A percentile compares a stretch with the other conserved stretches of the same genome.
Evolutionary conservation across 2,113 vertebrate species (phyloP).

Genomic region (Python bivittatus): DNA sequence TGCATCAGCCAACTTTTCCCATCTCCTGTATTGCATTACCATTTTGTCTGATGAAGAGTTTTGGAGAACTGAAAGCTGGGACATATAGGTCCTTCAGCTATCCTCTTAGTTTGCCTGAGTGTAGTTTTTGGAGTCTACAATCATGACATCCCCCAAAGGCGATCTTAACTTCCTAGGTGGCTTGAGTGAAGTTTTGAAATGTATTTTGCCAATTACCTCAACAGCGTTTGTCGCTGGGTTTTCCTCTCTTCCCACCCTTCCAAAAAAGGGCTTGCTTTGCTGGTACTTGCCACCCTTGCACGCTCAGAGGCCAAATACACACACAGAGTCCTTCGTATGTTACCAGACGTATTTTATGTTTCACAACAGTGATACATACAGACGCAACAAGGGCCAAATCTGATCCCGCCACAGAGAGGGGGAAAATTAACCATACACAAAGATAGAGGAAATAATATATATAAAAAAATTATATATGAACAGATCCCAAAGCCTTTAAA

Average conservation of each 20-base stretch:
- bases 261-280: too few relatives aligned
- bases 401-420: slow-evolving; percentile 19
- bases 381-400: slow-evolving; percentile 3
- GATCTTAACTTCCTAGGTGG: too few relatives aligned
- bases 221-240: background rate
- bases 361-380: slow-evolving; percentile 35
- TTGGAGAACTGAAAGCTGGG: too few relatives aligned
- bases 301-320: background rate
- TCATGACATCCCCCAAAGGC: too few relatives aligned
- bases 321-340: background rate
- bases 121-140: too few relatives aligned
- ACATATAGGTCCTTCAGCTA: too few relatives aligned
- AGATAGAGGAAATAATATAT: slow-evolving; percentile 19
- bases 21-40: too few relatives aligned
- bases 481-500: slow-evolving; percentile 7
- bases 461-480: slow-evolving; percentile 24
- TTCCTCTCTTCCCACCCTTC: background rate
- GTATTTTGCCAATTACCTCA: background rate
- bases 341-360: slow-evolving; percentile 40
- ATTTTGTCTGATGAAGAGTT: too few relatives aligned
- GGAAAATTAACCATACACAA: slow-evolving; percentile 19
- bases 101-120: too few relatives aligned
- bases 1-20: too few relatives aligned
- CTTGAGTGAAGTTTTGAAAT: background rate
- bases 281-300: background rate